Base-by-base conservation (phyloP, 1,140 invertebrate species). In the Drosophila eugracilis region DNA sequence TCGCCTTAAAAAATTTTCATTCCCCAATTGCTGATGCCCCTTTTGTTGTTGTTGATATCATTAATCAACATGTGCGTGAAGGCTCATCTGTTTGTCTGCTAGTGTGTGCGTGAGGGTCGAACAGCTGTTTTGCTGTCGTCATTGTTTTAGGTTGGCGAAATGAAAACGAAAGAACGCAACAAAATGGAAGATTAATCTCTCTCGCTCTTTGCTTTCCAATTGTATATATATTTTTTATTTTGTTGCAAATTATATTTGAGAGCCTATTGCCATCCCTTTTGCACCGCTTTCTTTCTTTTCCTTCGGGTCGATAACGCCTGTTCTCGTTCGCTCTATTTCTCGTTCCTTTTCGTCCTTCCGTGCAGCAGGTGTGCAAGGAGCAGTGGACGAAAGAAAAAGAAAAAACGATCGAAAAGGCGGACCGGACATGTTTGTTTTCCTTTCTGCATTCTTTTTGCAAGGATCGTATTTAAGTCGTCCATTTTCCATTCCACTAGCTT, bases 121-220 rank as follows among this genome's bases (percentile, higher is more conserved):
- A 75, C 72, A 75, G 72, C 72, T 75, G 72, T 75, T 75, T 57
- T 50, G 59, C 52, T 67, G 30, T 75, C 72, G 59, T 75, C 71
- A 75, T 75, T 65, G 32, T 44, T 53, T 75, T 55, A 24, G 22
- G 22, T 3, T 39, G 34, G 30, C 26, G 14, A 41, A 42, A 73
- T 39, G 15, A 39, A 7, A 39, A 39, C 30, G 50, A 17, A 14
- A 47, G 28, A 15, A 24, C 24, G 42, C 21, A 54, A 41, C 5
- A 9, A 26, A 6, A 2, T 42, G 41, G 0, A 22, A 42, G 19
- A 42, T 26, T 45, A 45, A 45, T 45, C 22, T 42, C 1, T 15
- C 15, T 17, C 7, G 5, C 4, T 41, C 17, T 19, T 57, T 7
- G 54, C 12, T 34, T 28, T 41, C 5, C 4, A 10, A 12, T 39